A percentile compares a stretch with the other conserved stretches of the same genome.
Evolutionary conservation across 2,888 invertebrate species (phyloP).

Genomic region (Sesia apiformis): DNA sequence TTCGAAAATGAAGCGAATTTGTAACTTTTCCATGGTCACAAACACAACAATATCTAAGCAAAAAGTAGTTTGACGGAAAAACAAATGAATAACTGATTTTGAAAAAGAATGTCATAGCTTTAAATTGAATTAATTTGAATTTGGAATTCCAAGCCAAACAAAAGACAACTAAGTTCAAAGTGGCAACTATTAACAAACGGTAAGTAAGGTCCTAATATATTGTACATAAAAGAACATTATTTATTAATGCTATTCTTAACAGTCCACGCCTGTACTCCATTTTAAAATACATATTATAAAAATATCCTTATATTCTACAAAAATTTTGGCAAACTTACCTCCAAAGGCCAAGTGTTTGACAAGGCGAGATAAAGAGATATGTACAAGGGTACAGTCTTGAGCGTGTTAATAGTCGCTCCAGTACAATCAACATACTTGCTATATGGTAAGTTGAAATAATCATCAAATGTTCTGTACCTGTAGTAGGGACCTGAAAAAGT

Average conservation of each 20-base stretch:
- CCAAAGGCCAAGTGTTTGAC: constrained; percentile 81
- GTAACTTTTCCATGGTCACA: no score
- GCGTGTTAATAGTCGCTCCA: constrained; percentile 76
- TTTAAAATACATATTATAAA: background rate
- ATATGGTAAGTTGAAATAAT: constrained; percentile 82
- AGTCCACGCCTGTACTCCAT: background rate
- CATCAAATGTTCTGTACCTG: constrained; percentile 89
- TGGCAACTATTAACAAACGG: no score
- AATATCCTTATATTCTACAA: background rate
- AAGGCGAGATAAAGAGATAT: constrained; percentile 78
- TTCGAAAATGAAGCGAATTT: no score
- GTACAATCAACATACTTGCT: constrained; percentile 77
- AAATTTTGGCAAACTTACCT: constrained; percentile 67
- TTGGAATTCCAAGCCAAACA: no score
- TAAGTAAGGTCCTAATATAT: no score
- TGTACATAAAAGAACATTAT: no score
- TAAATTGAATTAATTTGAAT: no score
- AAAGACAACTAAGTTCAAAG: no score
- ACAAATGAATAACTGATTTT: no score
- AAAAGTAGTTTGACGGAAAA: no score
- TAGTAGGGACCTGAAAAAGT: constrained; percentile 88
- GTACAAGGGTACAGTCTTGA: constrained; percentile 80
- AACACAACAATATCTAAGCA: no score
- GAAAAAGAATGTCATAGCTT: no score
- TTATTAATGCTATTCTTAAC: background rate